Conservation (phyloP, 2,113 vertebrate genomes). For the Heteronetta atricapilla region DNA sequence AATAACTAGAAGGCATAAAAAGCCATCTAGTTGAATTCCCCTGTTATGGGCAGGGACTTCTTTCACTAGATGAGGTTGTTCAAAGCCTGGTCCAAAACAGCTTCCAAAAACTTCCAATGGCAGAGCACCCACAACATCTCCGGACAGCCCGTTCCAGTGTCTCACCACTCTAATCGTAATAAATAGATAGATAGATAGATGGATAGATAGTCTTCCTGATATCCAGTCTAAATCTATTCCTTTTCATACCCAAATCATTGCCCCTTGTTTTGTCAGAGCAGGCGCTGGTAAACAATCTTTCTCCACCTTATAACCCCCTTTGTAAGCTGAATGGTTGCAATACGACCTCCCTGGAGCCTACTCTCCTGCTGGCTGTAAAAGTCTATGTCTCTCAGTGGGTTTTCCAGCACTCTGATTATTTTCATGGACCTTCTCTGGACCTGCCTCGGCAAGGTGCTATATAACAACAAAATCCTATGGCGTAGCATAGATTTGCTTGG, state of each 20-base stretch:
- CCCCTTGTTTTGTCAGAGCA: neutral
- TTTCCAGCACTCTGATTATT: neutral
- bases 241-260: neutral
- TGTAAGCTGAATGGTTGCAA: neutral
- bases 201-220: neutral
- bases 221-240: neutral
- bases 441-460: neutral
- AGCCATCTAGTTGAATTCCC: neutral
- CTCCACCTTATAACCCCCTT: neutral
- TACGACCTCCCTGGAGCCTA: neutral
- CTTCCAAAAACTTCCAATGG: neutral
- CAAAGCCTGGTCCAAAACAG: neutral
- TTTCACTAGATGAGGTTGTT: neutral
- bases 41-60: neutral
- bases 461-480: neutral
- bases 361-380: neutral
- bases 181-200: no score
- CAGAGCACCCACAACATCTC: neutral
- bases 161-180: neutral
- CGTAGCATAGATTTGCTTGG: neutral
- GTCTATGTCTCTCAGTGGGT: neutral
- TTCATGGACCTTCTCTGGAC: neutral
- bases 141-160: neutral
- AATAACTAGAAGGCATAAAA: neutral
- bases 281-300: neutral